Evolutionary conservation across 2,797 vertebrate species (phyloP), one percentile per base, ranked within the genome.

Genomic region (Trichosurus vulpecula): DNA sequence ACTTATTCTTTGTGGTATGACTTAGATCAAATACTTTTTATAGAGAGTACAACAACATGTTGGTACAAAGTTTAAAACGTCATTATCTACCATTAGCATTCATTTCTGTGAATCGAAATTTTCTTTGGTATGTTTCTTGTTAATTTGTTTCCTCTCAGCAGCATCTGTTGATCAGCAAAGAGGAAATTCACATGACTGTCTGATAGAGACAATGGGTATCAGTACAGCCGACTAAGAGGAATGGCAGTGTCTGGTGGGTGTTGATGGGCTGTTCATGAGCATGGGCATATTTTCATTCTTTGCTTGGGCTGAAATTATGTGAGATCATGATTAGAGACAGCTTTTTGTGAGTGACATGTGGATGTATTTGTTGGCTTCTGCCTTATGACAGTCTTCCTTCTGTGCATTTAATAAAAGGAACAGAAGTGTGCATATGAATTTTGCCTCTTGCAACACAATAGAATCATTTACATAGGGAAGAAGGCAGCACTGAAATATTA

Each of bases 401-500:
- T 91, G 6, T 12, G 61, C 14, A 51, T n/a, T 95, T 96, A 95
- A 66, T 97, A 90, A 90, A 87, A 91, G 96, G 93, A 97, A 91
- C 0, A 31, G 95, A 96, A 96, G 47, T 89, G 97, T 87, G 92
- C 51, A 92, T 93, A 94, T 74, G 90, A 54, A 92, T 87, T 97
- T 91, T 96, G 74, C 93, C 92, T 93, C 93, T 97, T 29, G 0
- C 31, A 87, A 94, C 95, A 93, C 54, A 91, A 90, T 2, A 1
- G 97, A 97, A 97, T 92, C 92, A 53, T 92, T 94, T 95, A 51
- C 2, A 90, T 29, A 95, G 97, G 1, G 4, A 54, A 97, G 61
- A 95, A 97, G 1, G 4, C 57, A 97, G 61, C 12, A 90, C 1
- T 95, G 95, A 54, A 98, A 96, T 95, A 96, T 94, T 52, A 54